A percentile compares a stretch with the other conserved stretches of the same genome.
Conservation (phyloP, 2,113 vertebrate species). For the Ageneiosus marmoratus region DNA sequence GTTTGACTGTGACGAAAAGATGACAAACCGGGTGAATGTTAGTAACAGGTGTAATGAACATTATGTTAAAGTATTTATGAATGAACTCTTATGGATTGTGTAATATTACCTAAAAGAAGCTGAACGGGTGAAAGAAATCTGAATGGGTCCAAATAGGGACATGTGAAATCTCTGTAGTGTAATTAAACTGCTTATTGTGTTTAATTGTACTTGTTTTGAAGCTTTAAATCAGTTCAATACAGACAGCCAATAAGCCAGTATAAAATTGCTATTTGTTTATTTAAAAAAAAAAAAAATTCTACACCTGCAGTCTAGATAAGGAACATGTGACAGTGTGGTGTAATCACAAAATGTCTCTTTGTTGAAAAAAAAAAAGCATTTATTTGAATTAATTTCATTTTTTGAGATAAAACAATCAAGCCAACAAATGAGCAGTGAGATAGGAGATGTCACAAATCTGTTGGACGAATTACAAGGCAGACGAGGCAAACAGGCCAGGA, state of each 20-base stretch:
- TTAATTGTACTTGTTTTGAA: constrained; percentile 16
- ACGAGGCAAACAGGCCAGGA: constrained; percentile 24
- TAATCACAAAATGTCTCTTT: background rate
- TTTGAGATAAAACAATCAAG: constrained; percentile 17
- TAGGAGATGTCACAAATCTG: constrained; percentile 30
- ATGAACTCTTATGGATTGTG: background rate
- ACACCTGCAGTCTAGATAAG: background rate
- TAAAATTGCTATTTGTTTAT: constrained; percentile 12
- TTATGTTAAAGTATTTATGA: constrained; percentile 10
- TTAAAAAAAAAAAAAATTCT: constrained; percentile 12
- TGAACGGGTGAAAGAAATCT: background rate
- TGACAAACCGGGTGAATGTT: constrained; percentile 20
- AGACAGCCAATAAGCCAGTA: constrained; percentile 13
- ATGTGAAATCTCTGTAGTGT: constrained; percentile 31
- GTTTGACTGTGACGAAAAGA: constrained; percentile 25
- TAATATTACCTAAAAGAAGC: background rate
- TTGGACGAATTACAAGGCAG: constrained; percentile 36
- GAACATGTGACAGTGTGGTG: background rate
- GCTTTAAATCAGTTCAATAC: constrained; percentile 29
- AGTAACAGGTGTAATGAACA: constrained; percentile 40
- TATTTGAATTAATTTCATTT: background rate
- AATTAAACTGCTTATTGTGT: constrained; percentile 25
- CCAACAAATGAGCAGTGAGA: constrained; percentile 31
- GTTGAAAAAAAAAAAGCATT: background rate
- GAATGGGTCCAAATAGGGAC: background rate